A percentile compares a stretch with the other conserved stretches of the same genome.
Evolutionary conservation across 1,140 invertebrate species (phyloP).

Genomic region (Grapholita molesta): DNA sequence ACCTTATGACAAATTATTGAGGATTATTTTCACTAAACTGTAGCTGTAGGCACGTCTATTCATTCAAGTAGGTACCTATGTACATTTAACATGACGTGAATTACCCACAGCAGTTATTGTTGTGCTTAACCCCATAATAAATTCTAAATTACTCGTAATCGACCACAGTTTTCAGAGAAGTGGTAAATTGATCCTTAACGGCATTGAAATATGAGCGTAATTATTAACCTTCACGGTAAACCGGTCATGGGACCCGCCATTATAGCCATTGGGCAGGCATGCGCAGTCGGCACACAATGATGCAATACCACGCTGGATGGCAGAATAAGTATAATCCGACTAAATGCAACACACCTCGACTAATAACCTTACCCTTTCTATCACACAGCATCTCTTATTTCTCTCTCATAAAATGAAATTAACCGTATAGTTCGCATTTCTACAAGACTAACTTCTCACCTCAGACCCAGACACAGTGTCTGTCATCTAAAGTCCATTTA

Average conservation of each 20-base stretch:
- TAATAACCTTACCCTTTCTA: not conserved
- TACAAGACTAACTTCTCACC: not conserved
- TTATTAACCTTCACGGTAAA: too few species aligned
- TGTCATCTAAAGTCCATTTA: not conserved
- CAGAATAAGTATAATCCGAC: conserved; percentile 1
- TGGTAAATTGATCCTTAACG: too few species aligned
- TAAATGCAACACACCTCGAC: not conserved
- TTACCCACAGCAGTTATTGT: too few species aligned
- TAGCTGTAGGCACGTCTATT: too few species aligned
- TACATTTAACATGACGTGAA: too few species aligned
- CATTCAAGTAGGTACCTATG: too few species aligned
- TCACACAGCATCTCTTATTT: not conserved
- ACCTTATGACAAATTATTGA: too few species aligned
- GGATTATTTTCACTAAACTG: too few species aligned
- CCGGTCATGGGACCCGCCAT: not conserved
- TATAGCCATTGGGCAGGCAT: not conserved
- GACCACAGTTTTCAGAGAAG: too few species aligned
- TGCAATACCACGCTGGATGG: not conserved
- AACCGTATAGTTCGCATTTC: not conserved
- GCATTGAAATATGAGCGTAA: too few species aligned
- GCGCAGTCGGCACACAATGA: not conserved
- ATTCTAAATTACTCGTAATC: too few species aligned
- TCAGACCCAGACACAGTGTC: not conserved
- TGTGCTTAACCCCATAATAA: too few species aligned
- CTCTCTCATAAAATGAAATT: not conserved